Conservation (phyloP, 2,888 invertebrate genomes). For the Drosophila leonis region DNA sequence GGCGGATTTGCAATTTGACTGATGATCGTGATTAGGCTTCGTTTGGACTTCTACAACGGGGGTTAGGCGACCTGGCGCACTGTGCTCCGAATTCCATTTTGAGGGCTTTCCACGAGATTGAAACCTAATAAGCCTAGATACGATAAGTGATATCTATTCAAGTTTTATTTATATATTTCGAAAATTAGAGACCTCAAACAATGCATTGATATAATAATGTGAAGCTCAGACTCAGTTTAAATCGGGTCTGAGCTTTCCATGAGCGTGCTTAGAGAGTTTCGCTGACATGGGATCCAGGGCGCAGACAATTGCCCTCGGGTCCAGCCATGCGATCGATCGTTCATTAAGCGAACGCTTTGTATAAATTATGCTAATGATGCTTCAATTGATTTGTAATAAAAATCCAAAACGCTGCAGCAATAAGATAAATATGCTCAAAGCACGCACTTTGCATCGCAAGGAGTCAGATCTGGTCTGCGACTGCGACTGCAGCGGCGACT, state of each 20-base stretch:
- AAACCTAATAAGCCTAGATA: not conserved
- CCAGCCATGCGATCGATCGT: conserved; percentile 62
- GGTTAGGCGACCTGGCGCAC: not conserved
- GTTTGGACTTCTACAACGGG: conserved; percentile 20
- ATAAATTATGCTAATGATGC: conserved; percentile 86
- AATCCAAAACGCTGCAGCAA: conserved; percentile 82
- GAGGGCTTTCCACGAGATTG: not conserved
- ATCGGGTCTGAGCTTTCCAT: conserved; percentile 5
- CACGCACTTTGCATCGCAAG: conserved; percentile 81
- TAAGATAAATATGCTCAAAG: conserved; percentile 85
- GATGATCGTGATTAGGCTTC: conserved; percentile 83
- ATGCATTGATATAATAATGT: not conserved
- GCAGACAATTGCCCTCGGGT: conserved; percentile 26
- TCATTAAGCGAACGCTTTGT: conserved; percentile 86
- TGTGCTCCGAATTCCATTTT: conserved; percentile 4
- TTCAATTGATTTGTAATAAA: conserved; percentile 86
- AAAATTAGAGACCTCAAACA: not conserved
- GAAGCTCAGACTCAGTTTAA: not conserved
- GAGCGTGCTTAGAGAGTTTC: conserved; percentile 14
- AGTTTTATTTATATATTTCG: not conserved
- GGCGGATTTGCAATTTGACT: conserved; percentile 81
- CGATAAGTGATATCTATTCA: not conserved
- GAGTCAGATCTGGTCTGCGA: conserved; percentile 35
- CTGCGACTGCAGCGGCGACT: conserved; percentile 27
- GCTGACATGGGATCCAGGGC: conserved; percentile 29